A percentile compares a stretch with the other conserved stretches of the same genome.
Conservation (phyloP, 1,140 invertebrate species). For the Hormaphis cornu region DNA sequence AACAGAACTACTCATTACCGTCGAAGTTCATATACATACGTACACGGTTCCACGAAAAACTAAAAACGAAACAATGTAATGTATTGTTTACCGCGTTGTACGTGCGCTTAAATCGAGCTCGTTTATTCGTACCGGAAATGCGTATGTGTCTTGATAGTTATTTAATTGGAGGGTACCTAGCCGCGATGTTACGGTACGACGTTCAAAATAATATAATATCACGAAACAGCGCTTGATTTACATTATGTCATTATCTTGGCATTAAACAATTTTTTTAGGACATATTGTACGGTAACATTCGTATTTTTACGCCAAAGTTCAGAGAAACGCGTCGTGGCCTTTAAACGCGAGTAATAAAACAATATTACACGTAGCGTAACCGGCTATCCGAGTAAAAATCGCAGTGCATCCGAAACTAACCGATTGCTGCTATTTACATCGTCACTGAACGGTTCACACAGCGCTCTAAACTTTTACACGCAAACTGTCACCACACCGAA, state of each 20-base stretch:
- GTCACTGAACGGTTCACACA: too few relatives aligned
- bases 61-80: background rate
- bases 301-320: background rate
- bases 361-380: too few relatives aligned
- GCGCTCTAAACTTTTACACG: too few relatives aligned
- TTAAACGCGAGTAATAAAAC: background rate
- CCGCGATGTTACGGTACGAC: background rate
- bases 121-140: slow-evolving; percentile 10
- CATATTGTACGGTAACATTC: background rate
- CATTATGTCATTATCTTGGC: slow-evolving; percentile 1
- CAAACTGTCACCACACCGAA: too few relatives aligned
- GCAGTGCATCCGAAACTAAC: too few relatives aligned
- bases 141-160: slow-evolving; percentile 18
- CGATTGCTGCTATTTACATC: too few relatives aligned
- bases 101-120: background rate
- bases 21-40: background rate
- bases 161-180: slow-evolving; percentile 25
- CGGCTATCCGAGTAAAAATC: too few relatives aligned
- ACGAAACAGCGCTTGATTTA: slow-evolving; percentile 9
- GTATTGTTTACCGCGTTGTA: background rate
- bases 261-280: slow-evolving; percentile 8
- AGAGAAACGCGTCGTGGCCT: background rate
- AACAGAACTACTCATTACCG: background rate
- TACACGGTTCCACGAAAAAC: background rate
- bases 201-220: slow-evolving; percentile 17